Base-by-base conservation (phyloP, 1,140 invertebrate species). In the Orchestia grillus region DNA sequence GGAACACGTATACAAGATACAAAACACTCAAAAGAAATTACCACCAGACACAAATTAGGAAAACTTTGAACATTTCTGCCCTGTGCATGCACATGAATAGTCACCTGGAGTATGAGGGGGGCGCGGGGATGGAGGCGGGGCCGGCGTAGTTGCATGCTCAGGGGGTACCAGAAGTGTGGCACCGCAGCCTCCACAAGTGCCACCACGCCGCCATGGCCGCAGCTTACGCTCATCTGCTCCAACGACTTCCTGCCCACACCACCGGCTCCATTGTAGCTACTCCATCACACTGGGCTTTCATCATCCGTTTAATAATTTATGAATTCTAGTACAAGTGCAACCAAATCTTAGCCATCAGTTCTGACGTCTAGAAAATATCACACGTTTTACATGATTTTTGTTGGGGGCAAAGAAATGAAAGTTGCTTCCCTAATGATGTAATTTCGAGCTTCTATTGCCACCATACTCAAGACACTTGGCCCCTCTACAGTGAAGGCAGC, bases 101-200 rank as follows among this genome's bases (percentile, higher is more conserved):
- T 96, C 4, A 96, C 96, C 43, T 96, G 96, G 44, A 96, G 96
- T 47, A 96, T 95, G 11, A 95, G 62, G 1, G 96, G 96, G 42
- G 96, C 96, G 41, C 95, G 44, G 19, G 96, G 96, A 53, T 96
- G 88, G 44, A 96, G 96, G 40, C 57, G 96, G 36, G 96, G 91
- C 40, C 94, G 87, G n/a, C 96, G 96, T 36, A 96, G 87, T 41
- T 92, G 87, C 96, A 96, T 91, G 45, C 96, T 96, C 44, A 96
- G 96, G n/a, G 96, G 96, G 44, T 96, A 96, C 96, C 96, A 96
- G 90, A 96, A 96, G 41, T 96, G 96, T 11, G 96, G 96, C 23
- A 96, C 96, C 43, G 95, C 92, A 0, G 90, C 95, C 92, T 96
- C 96, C 57, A 96, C 96, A 15, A 96, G 41, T 41, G 95, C 47